Evolutionary conservation across 2,888 invertebrate genomes (phyloP).

Genomic region (Ormyrus thymus): DNA sequence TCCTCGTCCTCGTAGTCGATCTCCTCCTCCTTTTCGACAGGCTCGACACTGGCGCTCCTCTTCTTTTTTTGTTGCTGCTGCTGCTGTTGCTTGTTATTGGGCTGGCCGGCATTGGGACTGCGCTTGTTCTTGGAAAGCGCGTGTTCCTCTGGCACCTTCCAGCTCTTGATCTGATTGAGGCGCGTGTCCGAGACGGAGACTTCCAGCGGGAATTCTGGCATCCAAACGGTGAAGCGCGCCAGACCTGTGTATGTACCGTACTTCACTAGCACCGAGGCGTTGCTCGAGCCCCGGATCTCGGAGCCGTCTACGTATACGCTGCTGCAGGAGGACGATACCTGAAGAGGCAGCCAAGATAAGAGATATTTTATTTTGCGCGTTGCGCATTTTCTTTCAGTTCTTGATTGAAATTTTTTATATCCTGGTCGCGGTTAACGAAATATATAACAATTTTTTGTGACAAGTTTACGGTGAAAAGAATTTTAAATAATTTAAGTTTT

Average conservation of each 20-base stretch:
- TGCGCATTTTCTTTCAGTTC: too few relatives aligned
- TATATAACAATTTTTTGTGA: background rate
- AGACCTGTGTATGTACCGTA: constrained; percentile 93
- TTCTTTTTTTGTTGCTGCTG: constrained; percentile 43
- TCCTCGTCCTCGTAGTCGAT: constrained; percentile 68
- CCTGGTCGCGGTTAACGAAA: background rate
- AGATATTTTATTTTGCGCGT: too few relatives aligned
- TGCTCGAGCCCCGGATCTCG: constrained; percentile 94
- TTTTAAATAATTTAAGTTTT: too few relatives aligned
- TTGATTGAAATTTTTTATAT: too few relatives aligned
- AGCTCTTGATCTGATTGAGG: constrained; percentile 94
- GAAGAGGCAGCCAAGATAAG: constrained; percentile 40
- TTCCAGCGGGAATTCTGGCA: constrained; percentile 95
- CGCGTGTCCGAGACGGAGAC: constrained; percentile 92
- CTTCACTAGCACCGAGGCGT: constrained; percentile 94
- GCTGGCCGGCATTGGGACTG: constrained; percentile 61
- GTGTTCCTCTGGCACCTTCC: constrained; percentile 91
- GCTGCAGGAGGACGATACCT: constrained; percentile 97
- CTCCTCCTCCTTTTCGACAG: constrained; percentile 55
- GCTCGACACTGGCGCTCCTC: constrained; percentile 40
- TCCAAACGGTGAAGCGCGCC: constrained; percentile 95
- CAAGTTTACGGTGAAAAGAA: too few relatives aligned
- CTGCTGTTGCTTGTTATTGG: constrained; percentile 3
- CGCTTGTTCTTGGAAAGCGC: constrained; percentile 72
- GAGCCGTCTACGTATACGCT: constrained; percentile 97